Conservation (phyloP, 1,140 invertebrate species). For the Sarcophaga peregrina region DNA sequence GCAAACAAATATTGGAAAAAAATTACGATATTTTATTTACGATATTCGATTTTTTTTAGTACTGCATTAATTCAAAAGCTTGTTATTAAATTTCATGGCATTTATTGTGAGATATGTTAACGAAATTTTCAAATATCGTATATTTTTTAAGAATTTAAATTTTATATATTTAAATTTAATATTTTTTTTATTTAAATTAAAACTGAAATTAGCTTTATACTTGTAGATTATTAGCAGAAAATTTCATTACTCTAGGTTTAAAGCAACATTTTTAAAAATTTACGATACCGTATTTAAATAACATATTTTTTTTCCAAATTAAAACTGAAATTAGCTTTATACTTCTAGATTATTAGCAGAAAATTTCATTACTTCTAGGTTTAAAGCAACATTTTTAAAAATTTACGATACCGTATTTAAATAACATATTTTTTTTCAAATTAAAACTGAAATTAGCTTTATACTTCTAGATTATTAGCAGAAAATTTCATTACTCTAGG, state of each 20-base stretch:
- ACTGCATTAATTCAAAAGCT: no score
- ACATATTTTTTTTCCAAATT: no score
- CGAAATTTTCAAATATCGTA: no score
- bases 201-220: background rate
- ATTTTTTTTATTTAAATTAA: background rate
- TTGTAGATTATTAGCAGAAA: background rate
- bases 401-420: constrained; percentile 18
- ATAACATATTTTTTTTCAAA: no score
- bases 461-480: background rate
- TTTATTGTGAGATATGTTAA: no score
- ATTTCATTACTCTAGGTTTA: background rate
- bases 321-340: background rate
- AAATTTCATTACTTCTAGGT: background rate
- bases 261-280: background rate
- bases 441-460: no score
- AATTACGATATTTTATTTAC: no score
- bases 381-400: background rate
- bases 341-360: background rate
- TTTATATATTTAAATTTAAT: no score
- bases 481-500: background rate
- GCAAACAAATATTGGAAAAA: no score
- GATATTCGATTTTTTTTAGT: no score
- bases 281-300: no score
- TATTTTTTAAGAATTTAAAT: background rate
- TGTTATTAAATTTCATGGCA: no score